Percentiles rank a stretch among this genome's conserved stretches.
phyloP scores from a whole-genome alignment of 2,888 invertebrate genomes.

The Acleris literana region DNA sequence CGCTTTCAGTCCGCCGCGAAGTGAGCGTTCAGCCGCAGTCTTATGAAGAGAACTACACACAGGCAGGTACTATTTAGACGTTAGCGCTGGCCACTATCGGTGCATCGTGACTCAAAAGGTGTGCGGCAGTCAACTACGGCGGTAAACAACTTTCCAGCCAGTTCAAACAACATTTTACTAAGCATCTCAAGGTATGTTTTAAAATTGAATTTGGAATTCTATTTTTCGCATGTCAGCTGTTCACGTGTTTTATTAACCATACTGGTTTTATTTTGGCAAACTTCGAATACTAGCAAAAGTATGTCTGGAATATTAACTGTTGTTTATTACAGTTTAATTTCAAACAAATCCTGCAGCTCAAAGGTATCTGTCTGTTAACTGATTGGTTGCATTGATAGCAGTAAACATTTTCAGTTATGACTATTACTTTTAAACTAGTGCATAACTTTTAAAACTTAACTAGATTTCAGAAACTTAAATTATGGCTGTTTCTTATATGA shows the following conservation, averaged over 20 bases:
- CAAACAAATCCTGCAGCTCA: background rate
- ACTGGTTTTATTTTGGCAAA: slow-evolving; percentile 21
- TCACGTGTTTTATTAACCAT: slow-evolving; percentile 33
- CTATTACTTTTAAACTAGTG: background rate
- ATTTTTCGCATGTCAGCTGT: slow-evolving; percentile 27
- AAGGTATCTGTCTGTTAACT: slow-evolving; percentile 8
- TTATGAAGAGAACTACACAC: slow-evolving; percentile 27
- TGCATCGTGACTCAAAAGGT: slow-evolving; percentile 13
- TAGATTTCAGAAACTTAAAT: background rate
- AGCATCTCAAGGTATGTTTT: slow-evolving; percentile 19
- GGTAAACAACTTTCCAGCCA: slow-evolving; percentile 23
- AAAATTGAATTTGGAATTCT: slow-evolving; percentile 14
- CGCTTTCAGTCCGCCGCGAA: slow-evolving; percentile 59
- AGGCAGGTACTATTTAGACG: slow-evolving; percentile 34
- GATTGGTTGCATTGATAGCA: slow-evolving; percentile 4
- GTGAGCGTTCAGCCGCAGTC: slow-evolving; percentile 53
- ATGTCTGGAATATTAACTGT: slow-evolving; percentile 4
- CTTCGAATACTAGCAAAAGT: slow-evolving; percentile 21
- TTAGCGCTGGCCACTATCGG: slow-evolving; percentile 18
- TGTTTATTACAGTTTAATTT: slow-evolving; percentile 4
- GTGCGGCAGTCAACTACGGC: slow-evolving; percentile 21
- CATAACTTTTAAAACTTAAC: background rate
- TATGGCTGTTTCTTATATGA: background rate
- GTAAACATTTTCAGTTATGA: background rate
- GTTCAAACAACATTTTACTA: background rate